Percentiles rank a stretch among this genome's conserved stretches.
Evolutionary conservation across 2,113 vertebrate genomes (phyloP).

Genomic region (Brachypodius melanocephalos): DNA sequence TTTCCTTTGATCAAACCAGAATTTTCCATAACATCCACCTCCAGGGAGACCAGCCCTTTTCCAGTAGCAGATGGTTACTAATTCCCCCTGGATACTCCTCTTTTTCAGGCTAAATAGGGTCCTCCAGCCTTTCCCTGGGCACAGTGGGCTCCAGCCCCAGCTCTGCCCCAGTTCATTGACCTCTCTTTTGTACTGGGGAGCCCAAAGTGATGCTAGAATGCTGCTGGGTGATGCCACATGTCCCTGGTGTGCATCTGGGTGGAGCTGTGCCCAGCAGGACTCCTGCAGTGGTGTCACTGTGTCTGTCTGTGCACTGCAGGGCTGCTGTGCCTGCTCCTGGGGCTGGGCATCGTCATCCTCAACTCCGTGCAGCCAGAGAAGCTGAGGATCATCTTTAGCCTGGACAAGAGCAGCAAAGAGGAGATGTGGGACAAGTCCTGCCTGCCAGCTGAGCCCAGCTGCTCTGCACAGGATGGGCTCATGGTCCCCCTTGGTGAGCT

Average conservation of each 20-base stretch:
- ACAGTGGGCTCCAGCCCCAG: not conserved
- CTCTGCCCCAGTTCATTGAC: not conserved
- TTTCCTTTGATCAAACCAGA: not conserved
- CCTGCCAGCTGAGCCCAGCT: not conserved
- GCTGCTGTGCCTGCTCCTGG: slow-evolving; percentile 80
- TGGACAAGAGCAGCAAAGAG: slow-evolving; percentile 20
- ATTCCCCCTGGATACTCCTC: not conserved
- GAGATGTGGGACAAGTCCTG: not conserved
- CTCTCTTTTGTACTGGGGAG: not conserved
- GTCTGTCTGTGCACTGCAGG: slow-evolving; percentile 57
- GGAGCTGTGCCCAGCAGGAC: not conserved
- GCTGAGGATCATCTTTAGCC: slow-evolving; percentile 81
- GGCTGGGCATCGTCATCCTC: slow-evolving; percentile 71
- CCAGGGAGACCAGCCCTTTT: not conserved
- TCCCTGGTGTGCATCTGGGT: not conserved
- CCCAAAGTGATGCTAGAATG: not conserved
- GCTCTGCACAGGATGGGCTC: not conserved
- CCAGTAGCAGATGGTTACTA: not conserved
- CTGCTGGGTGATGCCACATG: not conserved
- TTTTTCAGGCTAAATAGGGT: not conserved
- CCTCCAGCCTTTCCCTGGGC: not conserved
- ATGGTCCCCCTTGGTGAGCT: not conserved
- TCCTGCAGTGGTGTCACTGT: not conserved
- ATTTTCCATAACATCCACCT: not conserved
- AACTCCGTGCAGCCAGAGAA: slow-evolving; percentile 74